A percentile compares a stretch with the other conserved stretches of the same genome.
Evolutionary conservation across 2,797 vertebrate species (phyloP).

Genomic region (Brachymystax lenok): DNA sequence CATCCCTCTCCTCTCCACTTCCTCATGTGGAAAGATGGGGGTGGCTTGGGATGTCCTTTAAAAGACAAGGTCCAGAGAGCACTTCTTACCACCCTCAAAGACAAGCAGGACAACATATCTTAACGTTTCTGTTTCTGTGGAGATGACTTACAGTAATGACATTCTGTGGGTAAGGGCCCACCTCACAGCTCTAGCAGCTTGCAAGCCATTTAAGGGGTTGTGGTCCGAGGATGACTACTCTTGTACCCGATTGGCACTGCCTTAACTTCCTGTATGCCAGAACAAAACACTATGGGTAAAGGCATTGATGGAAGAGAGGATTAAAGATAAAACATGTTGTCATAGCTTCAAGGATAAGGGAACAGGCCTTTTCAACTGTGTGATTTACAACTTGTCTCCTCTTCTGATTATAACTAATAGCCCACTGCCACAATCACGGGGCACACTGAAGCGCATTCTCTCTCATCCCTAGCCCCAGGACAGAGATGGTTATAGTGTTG

Average conservation of each 20-base stretch:
- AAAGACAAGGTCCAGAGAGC: conserved; percentile 1
- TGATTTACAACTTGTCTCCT: neutral
- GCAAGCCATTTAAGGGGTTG: neutral
- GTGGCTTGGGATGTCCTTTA: conserved; percentile 19
- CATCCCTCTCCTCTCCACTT: conserved; percentile 20
- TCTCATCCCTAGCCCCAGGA: neutral
- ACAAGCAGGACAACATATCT: neutral
- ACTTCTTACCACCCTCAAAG: neutral
- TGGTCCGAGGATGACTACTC: neutral
- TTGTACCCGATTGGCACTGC: neutral
- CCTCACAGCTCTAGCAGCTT: neutral
- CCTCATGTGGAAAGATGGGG: conserved; percentile 12
- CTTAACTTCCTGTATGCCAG: neutral
- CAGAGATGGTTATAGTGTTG: conserved; percentile 6
- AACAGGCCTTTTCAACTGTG: neutral
- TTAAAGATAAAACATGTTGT: neutral
- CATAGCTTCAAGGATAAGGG: neutral
- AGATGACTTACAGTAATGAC: neutral
- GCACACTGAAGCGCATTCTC: neutral
- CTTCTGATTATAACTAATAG: neutral
- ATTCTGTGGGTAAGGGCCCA: neutral
- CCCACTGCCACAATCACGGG: neutral
- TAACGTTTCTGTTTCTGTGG: neutral
- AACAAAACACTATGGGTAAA: neutral
- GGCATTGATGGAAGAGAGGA: neutral